phyloP scores from a whole-genome alignment of 2,797 vertebrate genomes.

The Bradypodion ventrale region DNA sequence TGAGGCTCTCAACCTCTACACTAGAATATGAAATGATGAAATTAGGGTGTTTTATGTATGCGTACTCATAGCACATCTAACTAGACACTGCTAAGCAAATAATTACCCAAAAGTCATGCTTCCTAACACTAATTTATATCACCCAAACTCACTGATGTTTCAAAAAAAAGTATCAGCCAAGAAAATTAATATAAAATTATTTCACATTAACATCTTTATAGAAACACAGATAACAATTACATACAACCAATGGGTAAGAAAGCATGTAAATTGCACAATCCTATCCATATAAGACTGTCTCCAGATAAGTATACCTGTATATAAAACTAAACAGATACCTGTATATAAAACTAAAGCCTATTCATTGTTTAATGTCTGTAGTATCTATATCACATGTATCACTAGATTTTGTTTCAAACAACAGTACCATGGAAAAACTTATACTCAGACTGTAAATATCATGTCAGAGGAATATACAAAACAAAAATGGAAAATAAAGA shows the following conservation, averaged over 20 bases:
- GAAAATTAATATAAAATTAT: too few relatives aligned
- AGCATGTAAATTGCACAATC: neutral
- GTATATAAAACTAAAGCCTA: neutral
- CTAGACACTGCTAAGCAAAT: neutral
- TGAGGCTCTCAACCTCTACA: too few relatives aligned
- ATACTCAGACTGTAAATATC: slow-evolving; percentile 25
- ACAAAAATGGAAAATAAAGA: slow-evolving; percentile 36
- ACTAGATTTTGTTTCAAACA: neutral
- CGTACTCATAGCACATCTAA: neutral
- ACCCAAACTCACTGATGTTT: neutral
- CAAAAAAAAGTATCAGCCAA: neutral
- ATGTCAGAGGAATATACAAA: slow-evolving; percentile 59
- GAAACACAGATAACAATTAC: neutral
- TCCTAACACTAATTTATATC: neutral
- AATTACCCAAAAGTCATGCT: neutral
- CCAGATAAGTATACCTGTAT: neutral
- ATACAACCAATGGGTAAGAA: neutral
- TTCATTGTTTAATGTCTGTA: neutral
- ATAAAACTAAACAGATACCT: too few relatives aligned
- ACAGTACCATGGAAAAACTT: slow-evolving; percentile 62
- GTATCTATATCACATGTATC: neutral
- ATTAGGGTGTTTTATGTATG: too few relatives aligned
- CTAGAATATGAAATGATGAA: too few relatives aligned
- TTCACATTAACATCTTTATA: neutral
- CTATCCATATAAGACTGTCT: too few relatives aligned